Evolutionary conservation across 2,888 invertebrate genomes (phyloP).

Genomic region (Nomada fabriciana): DNA sequence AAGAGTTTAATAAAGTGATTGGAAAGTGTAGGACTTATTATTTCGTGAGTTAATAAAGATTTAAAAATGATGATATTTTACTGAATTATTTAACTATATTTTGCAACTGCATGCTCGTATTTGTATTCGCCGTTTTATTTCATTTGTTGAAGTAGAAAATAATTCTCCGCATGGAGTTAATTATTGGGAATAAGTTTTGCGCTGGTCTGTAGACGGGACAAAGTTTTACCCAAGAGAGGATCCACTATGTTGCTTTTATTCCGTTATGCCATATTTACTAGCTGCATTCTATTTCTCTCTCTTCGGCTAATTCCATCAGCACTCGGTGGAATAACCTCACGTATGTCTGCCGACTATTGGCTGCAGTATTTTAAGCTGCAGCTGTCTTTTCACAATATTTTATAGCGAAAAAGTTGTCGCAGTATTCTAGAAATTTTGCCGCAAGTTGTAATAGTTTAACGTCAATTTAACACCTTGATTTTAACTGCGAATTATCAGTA

Average conservation of each 20-base stretch:
- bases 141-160: not conserved
- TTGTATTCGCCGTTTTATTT: not conserved
- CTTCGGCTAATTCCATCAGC: slow-evolving; percentile 65
- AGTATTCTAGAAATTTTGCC: not conserved
- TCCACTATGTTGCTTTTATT: slow-evolving; percentile 36
- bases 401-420: not conserved
- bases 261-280: slow-evolving; percentile 51
- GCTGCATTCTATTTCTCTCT: slow-evolving; percentile 60
- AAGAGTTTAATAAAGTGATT: too few species aligned
- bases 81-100: too few species aligned
- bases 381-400: slow-evolving; percentile 1
- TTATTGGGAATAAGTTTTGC: slow-evolving; percentile 33
- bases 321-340: slow-evolving; percentile 63
- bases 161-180: not conserved
- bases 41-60: too few species aligned
- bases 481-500: not conserved
- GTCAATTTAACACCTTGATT: not conserved
- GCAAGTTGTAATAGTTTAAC: too few species aligned
- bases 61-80: too few species aligned
- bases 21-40: too few species aligned
- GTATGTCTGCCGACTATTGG: slow-evolving; percentile 37
- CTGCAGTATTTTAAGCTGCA: slow-evolving; percentile 60
- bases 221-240: slow-evolving; percentile 9
- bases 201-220: slow-evolving; percentile 14
- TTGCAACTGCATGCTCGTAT: too few species aligned